Evolutionary conservation across 2,113 vertebrate species (phyloP).

Genomic region (Oxyura jamaicensis): DNA sequence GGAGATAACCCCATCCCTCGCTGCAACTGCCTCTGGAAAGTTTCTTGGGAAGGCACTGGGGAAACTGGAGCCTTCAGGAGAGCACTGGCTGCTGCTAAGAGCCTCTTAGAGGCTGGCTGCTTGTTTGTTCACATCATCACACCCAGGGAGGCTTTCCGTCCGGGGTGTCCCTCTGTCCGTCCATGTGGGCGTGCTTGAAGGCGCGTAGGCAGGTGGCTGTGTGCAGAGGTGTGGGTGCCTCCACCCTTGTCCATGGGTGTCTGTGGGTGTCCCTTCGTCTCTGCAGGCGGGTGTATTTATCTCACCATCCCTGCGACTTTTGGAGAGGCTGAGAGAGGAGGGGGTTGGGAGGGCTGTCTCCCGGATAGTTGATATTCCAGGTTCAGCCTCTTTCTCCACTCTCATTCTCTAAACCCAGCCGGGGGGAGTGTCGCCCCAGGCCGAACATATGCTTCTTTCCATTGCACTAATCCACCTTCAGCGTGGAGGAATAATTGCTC

Average conservation of each 20-base stretch:
- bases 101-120: background rate
- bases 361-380: conserved; percentile 88
- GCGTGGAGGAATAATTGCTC: conserved; percentile 99
- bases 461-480: conserved; percentile 99
- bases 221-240: background rate
- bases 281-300: background rate
- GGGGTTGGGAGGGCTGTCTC: conserved; percentile 69
- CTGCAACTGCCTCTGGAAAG: background rate
- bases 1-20: background rate
- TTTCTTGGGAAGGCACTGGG: background rate
- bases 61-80: background rate
- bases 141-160: background rate
- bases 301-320: conserved; percentile 37
- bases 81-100: background rate
- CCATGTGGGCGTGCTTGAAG: background rate
- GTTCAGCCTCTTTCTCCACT: conserved; percentile 85
- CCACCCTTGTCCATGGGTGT: background rate
- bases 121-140: background rate
- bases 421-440: conserved; percentile 97
- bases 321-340: conserved; percentile 46
- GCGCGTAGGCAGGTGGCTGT: fast-evolving
- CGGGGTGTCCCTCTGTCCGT: background rate
- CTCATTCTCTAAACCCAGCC: conserved; percentile 96
- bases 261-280: background rate
- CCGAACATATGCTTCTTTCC: conserved; percentile 99